Base-by-base conservation (phyloP, 1,140 invertebrate genomes). In the Calliphora vicina region DNA sequence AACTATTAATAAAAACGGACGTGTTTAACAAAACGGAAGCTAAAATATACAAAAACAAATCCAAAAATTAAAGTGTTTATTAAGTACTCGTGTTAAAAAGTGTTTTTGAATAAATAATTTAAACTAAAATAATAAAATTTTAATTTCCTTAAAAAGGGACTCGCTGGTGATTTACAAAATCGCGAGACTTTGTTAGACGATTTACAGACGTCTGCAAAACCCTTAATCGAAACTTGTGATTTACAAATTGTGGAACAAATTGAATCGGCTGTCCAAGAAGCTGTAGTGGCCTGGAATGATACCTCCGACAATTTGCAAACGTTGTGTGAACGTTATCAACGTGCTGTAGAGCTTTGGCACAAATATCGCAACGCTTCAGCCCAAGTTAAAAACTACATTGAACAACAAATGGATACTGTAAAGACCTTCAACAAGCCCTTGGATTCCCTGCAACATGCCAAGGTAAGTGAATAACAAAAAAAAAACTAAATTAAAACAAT, bases 341-440 rank as follows among this genome's bases (percentile, higher is more conserved):
- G 94, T 88, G 95, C 95, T 3, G 95, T 95, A 72, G 93, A 94
- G 35, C 92, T 96, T 43, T 97, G 96, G 96, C 92, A 94, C 85
- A 92, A 94, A 74, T 96, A 96, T 91, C 92, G 94, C 26, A 94
- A 95, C 86, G 94, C 95, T 1, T 94, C 94, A 45, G 94, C 94
- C n/a, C 92, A 93, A 5, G 93, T 96, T 67, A 93, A 94, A 80
- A 92, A 92, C 82, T 96, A 94, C 92, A 93, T 94, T 50, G 94
- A 96, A 86, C 92, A 93, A 84, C 94, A 95, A 89, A 94, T 90
- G 88, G 89, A 90, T 84, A 88, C 85, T 61, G 86, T 91, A 57
- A 87, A 90, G 80, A 85, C 86, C 12, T 83, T 90, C 82, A 87
- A 90, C 57, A 87, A 90, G 83, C 88, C 90, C 57, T 76, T 87